Evolutionary conservation across 2,113 vertebrate genomes (phyloP).

Genomic region (Dendropsophus ebraccatus): DNA sequence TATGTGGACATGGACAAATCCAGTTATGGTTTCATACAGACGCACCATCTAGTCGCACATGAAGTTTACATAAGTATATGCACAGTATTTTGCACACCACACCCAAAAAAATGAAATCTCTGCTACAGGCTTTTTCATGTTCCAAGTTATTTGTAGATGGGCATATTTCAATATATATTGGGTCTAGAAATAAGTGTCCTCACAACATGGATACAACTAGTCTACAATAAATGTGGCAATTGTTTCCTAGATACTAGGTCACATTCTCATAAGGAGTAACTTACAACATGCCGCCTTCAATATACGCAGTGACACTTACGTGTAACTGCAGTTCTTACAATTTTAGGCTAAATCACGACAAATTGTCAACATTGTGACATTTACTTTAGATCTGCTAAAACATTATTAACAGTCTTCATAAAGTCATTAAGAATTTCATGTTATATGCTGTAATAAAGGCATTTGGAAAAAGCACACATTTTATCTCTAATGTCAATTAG

Average conservation of each 20-base stretch:
- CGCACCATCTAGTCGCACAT: neutral
- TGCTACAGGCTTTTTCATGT: too few species aligned
- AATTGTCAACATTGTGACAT: constrained; percentile 38
- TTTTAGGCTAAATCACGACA: neutral
- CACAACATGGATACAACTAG: neutral
- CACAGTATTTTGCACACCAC: neutral
- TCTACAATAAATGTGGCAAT: neutral
- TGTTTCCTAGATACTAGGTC: neutral
- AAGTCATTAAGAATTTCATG: constrained; percentile 20
- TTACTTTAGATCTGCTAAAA: neutral
- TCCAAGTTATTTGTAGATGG: too few species aligned
- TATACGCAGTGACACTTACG: neutral
- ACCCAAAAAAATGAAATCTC: too few species aligned
- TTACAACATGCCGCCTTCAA: neutral
- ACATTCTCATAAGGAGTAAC: neutral
- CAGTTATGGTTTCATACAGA: too few species aligned
- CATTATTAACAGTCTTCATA: neutral
- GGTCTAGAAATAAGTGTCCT: neutral
- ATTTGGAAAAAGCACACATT: neutral
- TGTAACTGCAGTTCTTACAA: neutral
- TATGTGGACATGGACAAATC: too few species aligned
- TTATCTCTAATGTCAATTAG: constrained; percentile 30
- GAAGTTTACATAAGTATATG: neutral
- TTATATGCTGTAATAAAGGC: constrained; percentile 14
- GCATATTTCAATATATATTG: too few species aligned